A percentile compares a stretch with the other conserved stretches of the same genome.
These are phyloP conservation scores for Zoanthus sansibaricus DNA, from an alignment of 92 coral and sea anemone species.

Conservation along the genomic window DNA sequence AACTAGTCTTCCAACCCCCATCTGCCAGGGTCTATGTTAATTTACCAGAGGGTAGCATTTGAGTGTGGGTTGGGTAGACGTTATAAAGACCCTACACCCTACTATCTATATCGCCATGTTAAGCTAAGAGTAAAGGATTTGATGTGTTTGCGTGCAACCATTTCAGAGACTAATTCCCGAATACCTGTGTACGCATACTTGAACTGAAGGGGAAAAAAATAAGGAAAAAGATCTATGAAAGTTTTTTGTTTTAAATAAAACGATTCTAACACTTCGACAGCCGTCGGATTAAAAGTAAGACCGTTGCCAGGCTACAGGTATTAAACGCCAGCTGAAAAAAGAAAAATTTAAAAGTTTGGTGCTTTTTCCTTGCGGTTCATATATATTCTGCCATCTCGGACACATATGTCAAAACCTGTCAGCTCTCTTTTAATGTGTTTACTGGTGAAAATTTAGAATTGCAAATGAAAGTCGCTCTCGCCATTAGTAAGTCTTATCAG, in stretches of 20 bases:
- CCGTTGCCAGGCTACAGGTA: not conserved
- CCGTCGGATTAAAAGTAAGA: no score
- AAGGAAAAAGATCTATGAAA: not conserved
- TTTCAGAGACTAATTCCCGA: constrained; percentile 45
- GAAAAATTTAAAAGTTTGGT: not conserved
- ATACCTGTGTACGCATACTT: constrained; percentile 26
- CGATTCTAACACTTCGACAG: no score
- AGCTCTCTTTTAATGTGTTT: constrained; percentile 73
- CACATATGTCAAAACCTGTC: constrained; percentile 78
- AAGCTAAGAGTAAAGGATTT: constrained; percentile 53
- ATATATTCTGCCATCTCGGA: constrained; percentile 53
- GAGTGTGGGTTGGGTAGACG: no score
- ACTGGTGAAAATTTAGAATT: constrained; percentile 67
- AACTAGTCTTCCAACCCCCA: no score
- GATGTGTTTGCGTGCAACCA: constrained; percentile 62
- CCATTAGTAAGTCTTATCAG: constrained; percentile 42
- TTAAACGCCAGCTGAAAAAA: constrained; percentile 9
- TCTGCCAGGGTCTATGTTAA: no score
- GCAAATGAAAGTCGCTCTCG: constrained; percentile 36
- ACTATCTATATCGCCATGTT: constrained; percentile 77
- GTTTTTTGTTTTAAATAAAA: not conserved
- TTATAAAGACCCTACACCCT: not conserved
- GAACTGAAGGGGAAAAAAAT: constrained; percentile 5
- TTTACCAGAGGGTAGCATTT: no score
- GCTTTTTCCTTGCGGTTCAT: constrained; percentile 25